phyloP scores from a whole-genome alignment of 2,888 invertebrate species.

The Hedya salicella region DNA sequence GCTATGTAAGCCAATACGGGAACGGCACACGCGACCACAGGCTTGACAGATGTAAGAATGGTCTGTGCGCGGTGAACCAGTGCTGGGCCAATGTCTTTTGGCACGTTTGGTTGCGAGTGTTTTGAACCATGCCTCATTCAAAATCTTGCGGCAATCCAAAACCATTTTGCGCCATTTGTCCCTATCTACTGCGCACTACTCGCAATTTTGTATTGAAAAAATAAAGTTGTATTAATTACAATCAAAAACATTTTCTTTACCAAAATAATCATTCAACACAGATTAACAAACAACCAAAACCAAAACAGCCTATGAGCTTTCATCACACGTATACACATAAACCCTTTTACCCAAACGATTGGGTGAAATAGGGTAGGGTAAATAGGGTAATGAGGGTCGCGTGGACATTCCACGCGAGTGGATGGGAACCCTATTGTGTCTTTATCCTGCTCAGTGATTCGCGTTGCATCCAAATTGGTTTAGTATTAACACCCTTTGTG shows the following conservation, averaged over 20 bases:
- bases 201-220: no score
- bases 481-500: slow-evolving; percentile 29
- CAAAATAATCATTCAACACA: background rate
- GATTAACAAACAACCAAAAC: slow-evolving; percentile 4
- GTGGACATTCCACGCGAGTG: slow-evolving; percentile 19
- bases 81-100: no score
- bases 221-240: background rate
- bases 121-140: no score
- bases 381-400: slow-evolving; percentile 21
- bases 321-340: background rate
- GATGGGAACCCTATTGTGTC: slow-evolving; percentile 28
- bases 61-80: no score
- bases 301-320: background rate
- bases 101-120: no score
- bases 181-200: no score
- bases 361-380: slow-evolving; percentile 16
- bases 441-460: slow-evolving; percentile 23
- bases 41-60: no score
- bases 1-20: no score
- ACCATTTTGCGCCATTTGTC: no score
- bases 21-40: no score
- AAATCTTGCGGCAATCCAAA: no score
- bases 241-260: background rate
- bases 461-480: slow-evolving; percentile 22
- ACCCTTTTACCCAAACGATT: background rate